Evolutionary conservation across 2,113 vertebrate genomes (phyloP).

Genomic region (Oriolus oriolus): DNA sequence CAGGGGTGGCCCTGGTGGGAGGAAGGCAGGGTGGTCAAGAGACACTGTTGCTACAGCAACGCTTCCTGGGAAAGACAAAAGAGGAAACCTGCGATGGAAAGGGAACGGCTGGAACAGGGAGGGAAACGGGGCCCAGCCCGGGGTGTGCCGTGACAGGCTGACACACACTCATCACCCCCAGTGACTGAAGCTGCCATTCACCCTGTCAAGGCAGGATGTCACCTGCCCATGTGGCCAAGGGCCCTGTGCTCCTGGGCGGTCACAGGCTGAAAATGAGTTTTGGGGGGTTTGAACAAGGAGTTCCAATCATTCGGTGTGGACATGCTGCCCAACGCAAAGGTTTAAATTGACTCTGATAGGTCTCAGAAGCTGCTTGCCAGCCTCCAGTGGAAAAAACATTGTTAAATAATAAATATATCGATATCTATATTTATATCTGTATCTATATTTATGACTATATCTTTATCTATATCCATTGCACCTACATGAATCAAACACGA

Average conservation of each 20-base stretch:
- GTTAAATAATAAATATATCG: not conserved
- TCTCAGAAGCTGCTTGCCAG: not conserved
- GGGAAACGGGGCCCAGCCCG: rapidly evolving
- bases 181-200: not conserved
- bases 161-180: not conserved
- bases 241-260: not conserved
- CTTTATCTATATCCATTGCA: not conserved
- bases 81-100: not conserved
- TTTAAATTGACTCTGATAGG: not conserved
- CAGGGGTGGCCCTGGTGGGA: not conserved
- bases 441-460: not conserved
- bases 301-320: not conserved
- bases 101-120: not conserved
- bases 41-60: constrained; percentile 40
- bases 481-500: not conserved
- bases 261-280: not conserved
- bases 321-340: not conserved
- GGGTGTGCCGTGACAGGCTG: not conserved
- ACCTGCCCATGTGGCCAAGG: not conserved
- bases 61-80: constrained; percentile 21
- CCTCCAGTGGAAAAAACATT: not conserved
- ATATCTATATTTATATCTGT: not conserved
- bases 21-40: constrained; percentile 35
- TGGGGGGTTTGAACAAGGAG: not conserved
- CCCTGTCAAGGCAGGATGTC: not conserved